These are phyloP conservation scores for Psilanteris sp. DNA, from an alignment of 1,140 invertebrate genomes.

Conservation along the genomic window DNA sequence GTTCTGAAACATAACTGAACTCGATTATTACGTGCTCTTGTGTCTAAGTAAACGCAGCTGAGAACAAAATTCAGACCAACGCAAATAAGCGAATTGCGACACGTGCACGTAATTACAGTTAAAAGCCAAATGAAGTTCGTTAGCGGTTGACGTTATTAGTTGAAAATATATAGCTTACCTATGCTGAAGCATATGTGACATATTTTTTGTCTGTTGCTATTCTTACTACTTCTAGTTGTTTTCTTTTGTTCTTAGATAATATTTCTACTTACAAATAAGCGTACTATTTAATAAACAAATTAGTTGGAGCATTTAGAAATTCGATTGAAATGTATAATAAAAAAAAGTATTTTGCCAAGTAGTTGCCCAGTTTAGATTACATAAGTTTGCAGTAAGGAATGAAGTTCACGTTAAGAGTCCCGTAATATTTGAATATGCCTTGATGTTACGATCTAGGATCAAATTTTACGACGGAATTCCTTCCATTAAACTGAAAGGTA, in stretches of 20 bases:
- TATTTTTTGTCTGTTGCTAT: no score
- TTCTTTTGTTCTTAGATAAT: no score
- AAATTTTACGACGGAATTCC: slow-evolving; percentile 40
- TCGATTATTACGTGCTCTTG: slow-evolving; percentile 21
- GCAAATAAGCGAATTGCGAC: slow-evolving; percentile 34
- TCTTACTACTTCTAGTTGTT: no score
- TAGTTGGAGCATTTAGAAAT: no score
- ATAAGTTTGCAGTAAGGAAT: slow-evolving; percentile 40
- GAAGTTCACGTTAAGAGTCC: slow-evolving; percentile 40
- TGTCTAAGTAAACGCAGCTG: slow-evolving; percentile 14
- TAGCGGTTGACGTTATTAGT: slow-evolving; percentile 15
- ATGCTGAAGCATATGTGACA: no score
- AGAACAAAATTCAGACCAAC: slow-evolving; percentile 23
- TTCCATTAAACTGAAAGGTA: slow-evolving; percentile 36
- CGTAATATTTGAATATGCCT: slow-evolving; percentile 56
- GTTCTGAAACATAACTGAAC: slow-evolving; percentile 19
- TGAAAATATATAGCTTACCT: slow-evolving; percentile 3
- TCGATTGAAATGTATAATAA: no score
- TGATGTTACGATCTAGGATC: slow-evolving; percentile 46
- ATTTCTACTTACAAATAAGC: no score
- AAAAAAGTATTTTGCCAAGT: slow-evolving; percentile 28
- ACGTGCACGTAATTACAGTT: slow-evolving; percentile 28
- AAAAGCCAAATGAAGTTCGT: slow-evolving; percentile 25
- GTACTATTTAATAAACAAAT: no score
- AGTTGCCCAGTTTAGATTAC: slow-evolving; percentile 20